Percentiles rank a stretch among this genome's conserved stretches.
Evolutionary conservation across 1,140 invertebrate species (phyloP).

Genomic region (Sweltsa coloradensis): DNA sequence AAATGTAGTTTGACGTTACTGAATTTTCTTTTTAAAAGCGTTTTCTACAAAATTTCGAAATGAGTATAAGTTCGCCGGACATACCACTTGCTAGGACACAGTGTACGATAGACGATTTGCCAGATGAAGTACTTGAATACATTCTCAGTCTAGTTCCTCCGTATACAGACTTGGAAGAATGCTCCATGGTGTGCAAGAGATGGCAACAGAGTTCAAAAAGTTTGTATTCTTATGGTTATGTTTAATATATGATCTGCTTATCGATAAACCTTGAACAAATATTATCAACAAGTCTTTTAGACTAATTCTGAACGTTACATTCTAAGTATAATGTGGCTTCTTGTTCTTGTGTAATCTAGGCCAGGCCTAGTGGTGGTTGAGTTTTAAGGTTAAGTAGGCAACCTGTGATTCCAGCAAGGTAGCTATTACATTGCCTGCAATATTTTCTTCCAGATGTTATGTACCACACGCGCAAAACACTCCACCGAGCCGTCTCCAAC

Average conservation of each 20-base stretch:
- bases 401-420: neutral
- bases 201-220: conserved; percentile 73
- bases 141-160: conserved; percentile 80
- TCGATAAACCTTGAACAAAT: too few species aligned
- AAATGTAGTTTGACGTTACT: too few species aligned
- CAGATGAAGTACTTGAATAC: conserved; percentile 87
- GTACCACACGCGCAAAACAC: conserved; percentile 48
- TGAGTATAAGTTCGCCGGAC: too few species aligned
- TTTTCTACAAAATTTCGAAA: too few species aligned
- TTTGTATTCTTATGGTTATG: conserved; percentile 32
- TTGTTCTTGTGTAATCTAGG: too few species aligned
- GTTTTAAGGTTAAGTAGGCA: neutral
- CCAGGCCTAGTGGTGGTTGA: too few species aligned
- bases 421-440: conserved; percentile 9
- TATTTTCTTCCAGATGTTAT: conserved; percentile 51
- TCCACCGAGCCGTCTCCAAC: conserved; percentile 50
- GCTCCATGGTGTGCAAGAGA: conserved; percentile 70
- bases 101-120: conserved; percentile 34
- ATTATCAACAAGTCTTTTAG: too few species aligned
- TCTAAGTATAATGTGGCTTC: too few species aligned
- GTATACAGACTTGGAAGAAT: conserved; percentile 77
- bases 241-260: too few species aligned
- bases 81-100: too few species aligned
- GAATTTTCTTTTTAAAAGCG: too few species aligned
- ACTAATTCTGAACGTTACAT: too few species aligned